A percentile compares a stretch with the other conserved stretches of the same genome.
Conservation (phyloP, 2,888 invertebrate species). For the Apantesis nais region DNA sequence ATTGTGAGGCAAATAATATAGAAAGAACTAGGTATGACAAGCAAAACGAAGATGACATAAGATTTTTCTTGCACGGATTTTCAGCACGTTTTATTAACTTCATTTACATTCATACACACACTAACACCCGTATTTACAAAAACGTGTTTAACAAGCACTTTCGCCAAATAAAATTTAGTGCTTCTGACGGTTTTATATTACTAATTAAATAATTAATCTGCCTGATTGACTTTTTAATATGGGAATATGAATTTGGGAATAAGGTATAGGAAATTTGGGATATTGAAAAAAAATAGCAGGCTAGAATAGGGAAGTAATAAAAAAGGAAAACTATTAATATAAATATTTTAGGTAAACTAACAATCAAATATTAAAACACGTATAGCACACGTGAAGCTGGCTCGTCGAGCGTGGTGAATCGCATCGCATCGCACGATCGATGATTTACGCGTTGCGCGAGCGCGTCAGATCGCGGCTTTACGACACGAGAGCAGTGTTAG, state of each 20-base stretch:
- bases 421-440: constrained; percentile 74
- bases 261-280: too few species aligned
- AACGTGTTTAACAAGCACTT: neutral
- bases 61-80: neutral
- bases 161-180: neutral
- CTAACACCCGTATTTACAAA: neutral
- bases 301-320: too few species aligned
- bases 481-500: constrained; percentile 54
- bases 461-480: constrained; percentile 73
- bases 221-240: too few species aligned
- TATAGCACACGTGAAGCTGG: constrained; percentile 27
- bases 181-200: too few species aligned
- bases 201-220: too few species aligned
- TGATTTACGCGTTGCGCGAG: constrained; percentile 71
- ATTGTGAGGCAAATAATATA: neutral
- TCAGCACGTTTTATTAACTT: neutral
- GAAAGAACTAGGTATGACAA: neutral
- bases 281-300: too few species aligned
- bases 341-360: neutral
- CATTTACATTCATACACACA: neutral
- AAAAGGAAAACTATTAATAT: too few species aligned
- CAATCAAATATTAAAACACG: neutral
- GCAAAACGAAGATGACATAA: neutral
- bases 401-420: constrained; percentile 56
- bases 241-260: too few species aligned